A percentile compares a stretch with the other conserved stretches of the same genome.
Conservation (phyloP, 1,140 invertebrate species). For the Parapsyche elsis region DNA sequence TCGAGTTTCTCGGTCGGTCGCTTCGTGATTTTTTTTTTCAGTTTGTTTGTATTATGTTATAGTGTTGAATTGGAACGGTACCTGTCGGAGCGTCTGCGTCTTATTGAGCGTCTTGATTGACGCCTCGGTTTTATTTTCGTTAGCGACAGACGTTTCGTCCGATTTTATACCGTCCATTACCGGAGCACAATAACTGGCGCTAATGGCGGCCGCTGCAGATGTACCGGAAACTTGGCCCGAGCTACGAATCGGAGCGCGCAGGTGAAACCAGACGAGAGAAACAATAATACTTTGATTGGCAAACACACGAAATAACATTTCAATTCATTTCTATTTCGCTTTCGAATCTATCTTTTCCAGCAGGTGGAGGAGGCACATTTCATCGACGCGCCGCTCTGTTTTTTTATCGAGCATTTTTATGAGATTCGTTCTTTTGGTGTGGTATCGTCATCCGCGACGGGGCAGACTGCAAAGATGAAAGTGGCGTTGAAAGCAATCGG, state of each 20-base stretch:
- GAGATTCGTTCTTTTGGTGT: background rate
- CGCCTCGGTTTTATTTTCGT: conserved; percentile 13
- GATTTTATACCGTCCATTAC: conserved; percentile 22
- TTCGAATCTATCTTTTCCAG: too few species aligned
- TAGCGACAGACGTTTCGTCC: conserved; percentile 13
- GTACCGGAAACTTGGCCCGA: background rate
- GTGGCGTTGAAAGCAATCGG: conserved; percentile 31
- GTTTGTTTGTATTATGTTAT: too few species aligned
- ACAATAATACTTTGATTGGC: too few species aligned
- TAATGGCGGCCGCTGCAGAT: background rate
- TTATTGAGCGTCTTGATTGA: conserved; percentile 14
- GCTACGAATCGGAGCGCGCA: too few species aligned
- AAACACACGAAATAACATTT: background rate
- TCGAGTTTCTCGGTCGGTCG: too few species aligned
- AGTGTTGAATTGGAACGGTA: background rate
- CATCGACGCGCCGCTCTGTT: background rate
- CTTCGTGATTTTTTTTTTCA: too few species aligned
- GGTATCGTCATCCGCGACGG: background rate
- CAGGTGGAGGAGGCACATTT: background rate
- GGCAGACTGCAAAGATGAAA: conserved; percentile 6
- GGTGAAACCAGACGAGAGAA: too few species aligned
- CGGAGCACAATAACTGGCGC: conserved; percentile 4
- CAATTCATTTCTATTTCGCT: background rate
- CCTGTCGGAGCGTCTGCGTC: background rate
- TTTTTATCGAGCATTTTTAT: background rate